Evolutionary conservation across 2,797 vertebrate species (phyloP).

Genomic region (Melanotaenia maccullochi): DNA sequence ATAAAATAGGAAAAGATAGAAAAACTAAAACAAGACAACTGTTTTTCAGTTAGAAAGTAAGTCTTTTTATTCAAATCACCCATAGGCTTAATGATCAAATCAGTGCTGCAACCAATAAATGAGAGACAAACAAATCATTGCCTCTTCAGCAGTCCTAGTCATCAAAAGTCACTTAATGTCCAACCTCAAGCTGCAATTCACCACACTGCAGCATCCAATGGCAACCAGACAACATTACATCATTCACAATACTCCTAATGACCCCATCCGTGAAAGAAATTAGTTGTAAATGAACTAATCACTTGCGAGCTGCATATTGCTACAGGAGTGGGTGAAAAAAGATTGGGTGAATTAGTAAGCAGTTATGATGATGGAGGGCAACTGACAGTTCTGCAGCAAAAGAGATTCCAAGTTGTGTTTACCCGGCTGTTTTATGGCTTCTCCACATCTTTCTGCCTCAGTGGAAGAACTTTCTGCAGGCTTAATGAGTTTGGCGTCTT

Average conservation of each 20-base stretch:
- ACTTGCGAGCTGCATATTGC: slow-evolving; percentile 61
- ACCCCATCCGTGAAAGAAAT: slow-evolving; percentile 64
- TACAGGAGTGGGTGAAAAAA: slow-evolving; percentile 26
- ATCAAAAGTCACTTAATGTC: slow-evolving; percentile 59
- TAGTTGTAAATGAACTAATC: slow-evolving; percentile 77
- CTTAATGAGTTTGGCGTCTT: slow-evolving; percentile 74
- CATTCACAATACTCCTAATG: slow-evolving; percentile 74
- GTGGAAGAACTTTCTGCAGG: slow-evolving; percentile 62
- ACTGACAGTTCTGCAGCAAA: slow-evolving; percentile 74
- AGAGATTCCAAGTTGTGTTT: slow-evolving; percentile 80
- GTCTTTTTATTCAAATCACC: slow-evolving; percentile 17
- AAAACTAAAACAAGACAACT: no score
- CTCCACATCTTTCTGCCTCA: slow-evolving; percentile 68
- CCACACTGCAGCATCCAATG: slow-evolving; percentile 48
- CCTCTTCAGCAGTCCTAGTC: slow-evolving; percentile 39
- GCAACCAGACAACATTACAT: slow-evolving; percentile 55
- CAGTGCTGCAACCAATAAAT: slow-evolving; percentile 33
- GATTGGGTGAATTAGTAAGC: slow-evolving; percentile 72
- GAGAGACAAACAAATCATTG: slow-evolving; percentile 52
- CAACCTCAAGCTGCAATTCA: slow-evolving; percentile 46
- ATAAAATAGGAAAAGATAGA: slow-evolving; percentile 4
- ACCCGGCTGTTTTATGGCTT: slow-evolving; percentile 76
- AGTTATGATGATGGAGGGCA: slow-evolving; percentile 77
- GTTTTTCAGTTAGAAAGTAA: no score
- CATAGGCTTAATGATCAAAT: slow-evolving; percentile 25